Evolutionary conservation across 2,797 vertebrate genomes (phyloP), one percentile per base, ranked within the genome.

Genomic region (Pelochelys cantorii): DNA sequence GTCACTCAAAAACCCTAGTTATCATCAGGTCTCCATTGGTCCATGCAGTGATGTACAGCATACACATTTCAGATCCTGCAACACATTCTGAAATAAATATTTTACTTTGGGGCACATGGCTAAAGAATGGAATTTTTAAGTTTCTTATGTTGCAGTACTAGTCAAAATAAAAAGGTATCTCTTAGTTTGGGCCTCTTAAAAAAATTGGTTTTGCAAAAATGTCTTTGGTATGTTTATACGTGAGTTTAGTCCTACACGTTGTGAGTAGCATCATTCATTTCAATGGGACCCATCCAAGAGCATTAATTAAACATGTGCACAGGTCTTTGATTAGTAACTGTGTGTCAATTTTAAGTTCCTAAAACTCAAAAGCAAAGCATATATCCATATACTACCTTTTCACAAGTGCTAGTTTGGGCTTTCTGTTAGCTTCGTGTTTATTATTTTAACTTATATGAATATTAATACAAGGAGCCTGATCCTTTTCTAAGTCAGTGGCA

Each of bases 271-370:
- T 81, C 57, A 1, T 52, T 71, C 0, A 0, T 1, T 81, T 81
- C 53, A 62, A 14, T 56, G 77, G 27, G 55, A 22, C 25, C 79
- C 2, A 81, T 86, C 71, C 2, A 18, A 77, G 37, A 3, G 20
- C 12, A 0, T 5, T 68, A 68, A 34, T 34, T 34, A 71, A 83
- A 4, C 4, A 0, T 1, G 5, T 68, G 20, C 10, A 37, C 14
- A 1, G 1, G 0, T 74, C 57, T 71, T 37, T 65, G 86, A 0
- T 90, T 89, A 95, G 87, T 93, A 91, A 88, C 82, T 80, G 77
- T 92, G 93, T 80, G 94, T 89, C 91, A 96, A 96, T 95, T 71
- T 93, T 37, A 59, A 52, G 89, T 55, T n/a, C 95, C 95, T 85
- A 27, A 27, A 79, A 81, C 92, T 71, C 92, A 86, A 90, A 91